Evolutionary conservation across 1,140 invertebrate genomes (phyloP).

Genomic region (Homarus americanus): DNA sequence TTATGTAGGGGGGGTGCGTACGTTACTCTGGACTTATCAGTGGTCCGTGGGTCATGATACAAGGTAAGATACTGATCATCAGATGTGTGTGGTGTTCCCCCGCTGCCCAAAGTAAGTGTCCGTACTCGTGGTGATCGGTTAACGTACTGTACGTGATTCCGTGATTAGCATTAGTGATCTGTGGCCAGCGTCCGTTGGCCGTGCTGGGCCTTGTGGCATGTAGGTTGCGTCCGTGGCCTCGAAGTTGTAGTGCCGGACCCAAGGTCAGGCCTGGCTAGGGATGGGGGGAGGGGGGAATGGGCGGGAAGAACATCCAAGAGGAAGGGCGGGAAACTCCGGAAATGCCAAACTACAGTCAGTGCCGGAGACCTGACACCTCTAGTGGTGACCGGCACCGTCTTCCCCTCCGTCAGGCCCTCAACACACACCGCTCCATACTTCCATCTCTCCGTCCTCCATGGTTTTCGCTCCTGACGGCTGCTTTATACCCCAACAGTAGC

Average conservation of each 20-base stretch:
- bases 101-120: neutral
- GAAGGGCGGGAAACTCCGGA: conserved; percentile 1
- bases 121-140: no score
- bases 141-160: no score
- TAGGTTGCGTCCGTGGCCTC: neutral
- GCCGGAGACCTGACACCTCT: neutral
- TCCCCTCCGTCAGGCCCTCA: neutral
- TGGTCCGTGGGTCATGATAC: no score
- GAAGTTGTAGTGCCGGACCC: neutral
- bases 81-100: neutral
- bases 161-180: no score
- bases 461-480: neutral
- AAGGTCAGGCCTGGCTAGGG: neutral
- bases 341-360: neutral
- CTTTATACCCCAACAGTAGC: neutral
- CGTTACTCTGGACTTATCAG: no score
- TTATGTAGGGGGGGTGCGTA: neutral
- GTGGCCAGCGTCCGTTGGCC: neutral
- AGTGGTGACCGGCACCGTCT: neutral
- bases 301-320: conserved; percentile 6
- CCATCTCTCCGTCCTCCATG: no score
- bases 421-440: neutral
- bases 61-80: neutral
- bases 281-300: neutral
- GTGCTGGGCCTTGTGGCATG: neutral